Conservation (phyloP, 2,797 vertebrate species). For the Kryptolebias ocellatus region DNA sequence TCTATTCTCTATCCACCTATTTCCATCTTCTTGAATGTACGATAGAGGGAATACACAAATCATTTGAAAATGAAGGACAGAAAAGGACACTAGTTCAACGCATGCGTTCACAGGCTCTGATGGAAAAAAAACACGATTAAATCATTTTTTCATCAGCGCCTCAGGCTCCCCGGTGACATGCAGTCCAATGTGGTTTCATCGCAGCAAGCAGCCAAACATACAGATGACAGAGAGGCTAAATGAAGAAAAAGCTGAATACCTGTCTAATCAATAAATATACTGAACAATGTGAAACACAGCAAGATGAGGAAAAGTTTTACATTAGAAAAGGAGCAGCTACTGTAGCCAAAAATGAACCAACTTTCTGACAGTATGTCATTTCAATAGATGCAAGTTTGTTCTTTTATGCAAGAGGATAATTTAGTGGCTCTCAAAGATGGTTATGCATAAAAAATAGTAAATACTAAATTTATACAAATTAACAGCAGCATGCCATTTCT, state of each 20-base stretch:
- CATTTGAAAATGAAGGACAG: constrained; percentile 50
- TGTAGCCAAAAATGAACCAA: neutral
- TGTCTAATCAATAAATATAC: constrained; percentile 30
- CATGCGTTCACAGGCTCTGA: neutral
- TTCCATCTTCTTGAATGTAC: constrained; percentile 45
- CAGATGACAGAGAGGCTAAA: constrained; percentile 22
- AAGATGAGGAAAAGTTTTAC: neutral
- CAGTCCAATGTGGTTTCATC: constrained; percentile 35
- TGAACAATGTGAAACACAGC: constrained; percentile 1
- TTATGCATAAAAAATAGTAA: neutral
- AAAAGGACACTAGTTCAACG: constrained; percentile 15
- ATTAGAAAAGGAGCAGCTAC: constrained; percentile 6
- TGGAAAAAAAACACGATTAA: constrained; percentile 41
- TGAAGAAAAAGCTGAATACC: neutral
- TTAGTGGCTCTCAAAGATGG: constrained; percentile 3
- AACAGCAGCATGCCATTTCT: constrained; percentile 25
- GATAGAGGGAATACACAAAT: constrained; percentile 41
- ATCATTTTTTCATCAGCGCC: constrained; percentile 48
- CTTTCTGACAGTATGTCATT: neutral
- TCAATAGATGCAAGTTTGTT: neutral
- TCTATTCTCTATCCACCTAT: constrained; percentile 22
- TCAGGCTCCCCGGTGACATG: constrained; percentile 30
- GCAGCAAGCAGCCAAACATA: constrained; percentile 23
- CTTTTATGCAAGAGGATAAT: constrained; percentile 8
- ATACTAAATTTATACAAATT: constrained; percentile 32